A percentile compares a stretch with the other conserved stretches of the same genome.
phyloP scores from a whole-genome alignment of 2,113 vertebrate species.

The Scalopus aquaticus region DNA sequence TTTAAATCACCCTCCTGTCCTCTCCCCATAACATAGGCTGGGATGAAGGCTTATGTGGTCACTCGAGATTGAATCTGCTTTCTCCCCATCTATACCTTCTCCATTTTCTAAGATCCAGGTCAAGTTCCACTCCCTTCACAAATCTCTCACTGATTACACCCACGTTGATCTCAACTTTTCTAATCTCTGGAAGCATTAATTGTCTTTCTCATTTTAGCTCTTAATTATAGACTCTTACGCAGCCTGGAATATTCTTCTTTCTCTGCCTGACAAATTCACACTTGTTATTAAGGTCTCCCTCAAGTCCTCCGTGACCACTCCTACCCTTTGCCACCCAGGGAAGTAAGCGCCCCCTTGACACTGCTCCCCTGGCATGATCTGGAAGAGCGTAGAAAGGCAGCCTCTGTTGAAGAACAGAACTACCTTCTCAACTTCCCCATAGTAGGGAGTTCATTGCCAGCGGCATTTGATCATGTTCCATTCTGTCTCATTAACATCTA shows the following conservation, averaged over 20 bases:
- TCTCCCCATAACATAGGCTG: background rate
- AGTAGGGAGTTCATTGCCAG: background rate
- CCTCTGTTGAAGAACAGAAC: background rate
- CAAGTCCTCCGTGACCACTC: background rate
- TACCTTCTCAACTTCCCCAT: background rate
- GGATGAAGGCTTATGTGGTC: too few relatives aligned
- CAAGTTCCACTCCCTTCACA: background rate
- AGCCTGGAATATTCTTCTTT: background rate
- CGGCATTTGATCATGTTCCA: background rate
- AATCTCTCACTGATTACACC: background rate
- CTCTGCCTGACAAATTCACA: background rate
- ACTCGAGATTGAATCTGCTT: background rate
- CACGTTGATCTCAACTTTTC: background rate
- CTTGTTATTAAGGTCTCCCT: background rate
- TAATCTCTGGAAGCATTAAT: background rate
- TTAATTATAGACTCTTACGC: background rate
- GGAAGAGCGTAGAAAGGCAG: background rate
- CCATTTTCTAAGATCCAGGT: background rate
- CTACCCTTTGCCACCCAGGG: background rate
- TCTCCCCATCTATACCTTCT: background rate
- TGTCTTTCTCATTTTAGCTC: conserved; percentile 17
- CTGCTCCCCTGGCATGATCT: background rate
- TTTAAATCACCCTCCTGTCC: background rate
- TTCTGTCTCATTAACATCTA: background rate
- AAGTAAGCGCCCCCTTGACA: background rate